A percentile compares a stretch with the other conserved stretches of the same genome.
Conservation (phyloP, 2,113 vertebrate genomes). For the Hippocampus mohnikei region DNA sequence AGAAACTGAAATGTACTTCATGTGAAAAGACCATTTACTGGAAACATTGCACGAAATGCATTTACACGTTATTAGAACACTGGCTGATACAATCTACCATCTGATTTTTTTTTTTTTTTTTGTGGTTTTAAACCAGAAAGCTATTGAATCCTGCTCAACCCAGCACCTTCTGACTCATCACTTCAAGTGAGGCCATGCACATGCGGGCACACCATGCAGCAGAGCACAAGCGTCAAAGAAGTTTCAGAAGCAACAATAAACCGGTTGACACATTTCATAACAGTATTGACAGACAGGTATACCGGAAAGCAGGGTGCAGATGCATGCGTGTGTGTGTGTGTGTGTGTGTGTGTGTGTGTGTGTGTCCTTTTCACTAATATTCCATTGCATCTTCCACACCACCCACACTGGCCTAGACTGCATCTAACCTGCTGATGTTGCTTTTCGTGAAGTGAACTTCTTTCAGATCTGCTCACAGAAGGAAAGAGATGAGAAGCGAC, state of each 20-base stretch:
- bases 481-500: constrained; percentile 7
- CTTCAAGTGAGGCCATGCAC: constrained; percentile 22
- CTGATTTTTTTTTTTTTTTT: neutral
- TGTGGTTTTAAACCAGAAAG: neutral
- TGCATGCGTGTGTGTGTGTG: constrained; percentile 13
- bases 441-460: constrained; percentile 29
- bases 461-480: constrained; percentile 22
- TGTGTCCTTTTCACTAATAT: constrained; percentile 21
- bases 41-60: neutral
- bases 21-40: neutral
- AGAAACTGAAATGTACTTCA: too few species aligned
- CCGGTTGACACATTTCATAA: constrained; percentile 54
- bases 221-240: constrained; percentile 36
- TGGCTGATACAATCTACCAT: neutral
- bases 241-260: constrained; percentile 63
- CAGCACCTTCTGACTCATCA: constrained; percentile 4
- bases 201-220: constrained; percentile 20
- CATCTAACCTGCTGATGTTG: constrained; percentile 43
- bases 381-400: constrained; percentile 39
- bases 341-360: constrained; percentile 4
- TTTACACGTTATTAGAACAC: neutral
- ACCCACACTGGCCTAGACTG: constrained; percentile 54
- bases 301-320: constrained; percentile 41
- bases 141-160: constrained; percentile 1
- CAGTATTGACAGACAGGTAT: constrained; percentile 46